These are phyloP conservation scores for Leuctra nigra DNA, from an alignment of 2,888 invertebrate species.

Conservation along the genomic window DNA sequence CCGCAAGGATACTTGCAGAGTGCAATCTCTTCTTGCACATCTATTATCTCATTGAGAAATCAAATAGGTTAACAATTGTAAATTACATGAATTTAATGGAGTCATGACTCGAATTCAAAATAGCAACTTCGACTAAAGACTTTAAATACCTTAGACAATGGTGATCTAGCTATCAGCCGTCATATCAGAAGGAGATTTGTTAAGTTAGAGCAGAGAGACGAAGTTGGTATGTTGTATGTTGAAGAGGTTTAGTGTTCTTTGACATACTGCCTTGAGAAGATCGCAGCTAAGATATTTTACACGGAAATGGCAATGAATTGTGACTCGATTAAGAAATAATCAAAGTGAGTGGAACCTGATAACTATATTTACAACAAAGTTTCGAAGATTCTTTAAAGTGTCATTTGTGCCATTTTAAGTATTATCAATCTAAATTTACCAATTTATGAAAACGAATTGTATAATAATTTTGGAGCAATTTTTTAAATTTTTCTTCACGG, in stretches of 20 bases:
- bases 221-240: neutral
- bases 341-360: no score
- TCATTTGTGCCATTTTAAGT: no score
- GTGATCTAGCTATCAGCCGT: neutral
- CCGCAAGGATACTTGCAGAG: no score
- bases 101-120: constrained; percentile 6
- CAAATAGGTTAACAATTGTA: constrained; percentile 7
- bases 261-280: no score
- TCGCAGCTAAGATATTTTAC: neutral
- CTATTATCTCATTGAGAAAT: constrained; percentile 4
- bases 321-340: no score
- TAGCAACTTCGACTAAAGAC: neutral
- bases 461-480: no score
- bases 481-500: no score
- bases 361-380: no score
- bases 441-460: no score
- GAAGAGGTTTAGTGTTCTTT: neutral
- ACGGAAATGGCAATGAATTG: neutral
- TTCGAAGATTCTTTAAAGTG: no score
- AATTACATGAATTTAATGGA: constrained; percentile 5
- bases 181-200: constrained; percentile 1
- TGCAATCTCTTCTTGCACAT: no score
- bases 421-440: no score
- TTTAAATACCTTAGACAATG: constrained; percentile 13
- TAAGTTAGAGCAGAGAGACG: neutral